Evolutionary conservation across 1,140 invertebrate species (phyloP), one percentile per base, ranked within the genome.

Genomic region (Maniola jurtina): DNA sequence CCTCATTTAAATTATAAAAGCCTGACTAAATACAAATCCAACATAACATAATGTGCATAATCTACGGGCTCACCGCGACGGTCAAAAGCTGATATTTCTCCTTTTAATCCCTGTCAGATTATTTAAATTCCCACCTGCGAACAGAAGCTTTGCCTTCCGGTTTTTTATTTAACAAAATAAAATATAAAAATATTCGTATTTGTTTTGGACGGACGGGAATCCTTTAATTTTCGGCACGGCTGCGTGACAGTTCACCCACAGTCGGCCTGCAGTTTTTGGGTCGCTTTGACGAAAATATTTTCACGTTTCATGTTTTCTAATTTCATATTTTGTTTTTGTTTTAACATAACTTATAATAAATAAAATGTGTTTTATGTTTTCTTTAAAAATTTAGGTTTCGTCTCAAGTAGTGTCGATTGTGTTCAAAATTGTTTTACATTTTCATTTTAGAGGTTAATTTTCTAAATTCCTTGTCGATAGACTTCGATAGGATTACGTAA

Each of bases 121-220:
- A 89, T 90, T 90, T 90, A 90, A 90, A 90, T 90, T 90, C 88
- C 88, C 88, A 90, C 88, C 88, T 90, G 88, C 82, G 80, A 80
- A 77, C 73, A 74, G 73, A 72, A 76, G 76, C 75, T 81, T 77
- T 74, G 67, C 77, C 78, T 81, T 82, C 76, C 79, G 81, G 67
- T 62, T 86, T 89, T 89, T 86, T 88, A 88, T 89, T 85, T 87
- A 86, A 88, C 84, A 81, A 89, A 90, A 88, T 90, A 89, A 90
- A 90, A 88, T 86, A 88, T 88, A 90, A 88, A 90, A 89, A 89
- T 89, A 89, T 83, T 79, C 78, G 84, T 90, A 90, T 90, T 90
- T 89, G 88, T 89, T 90, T 88, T 88, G 86, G 84, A 86, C 85
- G 82, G 77, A 59, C 68, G 87, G 52, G 86, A 89, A 90, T 89